Base-by-base conservation (phyloP, 2,797 vertebrate species). In the Dermochelys coriacea region DNA sequence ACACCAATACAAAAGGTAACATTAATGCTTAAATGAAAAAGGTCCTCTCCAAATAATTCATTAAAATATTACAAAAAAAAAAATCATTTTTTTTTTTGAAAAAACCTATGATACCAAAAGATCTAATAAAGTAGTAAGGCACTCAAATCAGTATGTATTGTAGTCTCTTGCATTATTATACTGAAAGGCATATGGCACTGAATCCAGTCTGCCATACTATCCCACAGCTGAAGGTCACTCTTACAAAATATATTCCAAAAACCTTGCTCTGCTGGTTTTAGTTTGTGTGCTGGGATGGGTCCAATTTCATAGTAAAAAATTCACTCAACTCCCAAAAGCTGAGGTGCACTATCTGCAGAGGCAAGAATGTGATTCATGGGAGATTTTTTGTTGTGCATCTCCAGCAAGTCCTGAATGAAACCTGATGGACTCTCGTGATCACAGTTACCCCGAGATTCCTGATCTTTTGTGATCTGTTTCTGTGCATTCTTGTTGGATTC, bases 121-220 rank as follows among this genome's bases (percentile, higher is more conserved):
- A 98, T 98, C 97, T 98, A 98, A 98, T 98, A 98, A 98, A 99
- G 99, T 99, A 99, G 99, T 99, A 99, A 99, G 99, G 99, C 99
- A 99, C 99, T 99, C 99, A 97, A 97, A 98, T 98, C 96, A 98
- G 97, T 97, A 98, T 94, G 86, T 82, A 94, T 94, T 93, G 94
- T 93, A 97, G 97, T 97, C 95, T 97, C 87, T 96, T 96, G 97
- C 97, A 96, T 96, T 97, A 94, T 96, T 95, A 96, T 97, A 94
- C 92, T 90, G 94, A 96, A 95, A 97, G 97, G 96, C 94, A 93
- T 98, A 98, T 99, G 99, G 99, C 99, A 99, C 99, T 90, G 81
- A 14, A 5, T 97, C 92, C 94, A 91, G 96, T 81, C 84, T 94
- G 97, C 97, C 95, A 89, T 93, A 37, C 93, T 86, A 90, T 93